Evolutionary conservation across 2,113 vertebrate species (phyloP).

Genomic region (Climacteris rufus): DNA sequence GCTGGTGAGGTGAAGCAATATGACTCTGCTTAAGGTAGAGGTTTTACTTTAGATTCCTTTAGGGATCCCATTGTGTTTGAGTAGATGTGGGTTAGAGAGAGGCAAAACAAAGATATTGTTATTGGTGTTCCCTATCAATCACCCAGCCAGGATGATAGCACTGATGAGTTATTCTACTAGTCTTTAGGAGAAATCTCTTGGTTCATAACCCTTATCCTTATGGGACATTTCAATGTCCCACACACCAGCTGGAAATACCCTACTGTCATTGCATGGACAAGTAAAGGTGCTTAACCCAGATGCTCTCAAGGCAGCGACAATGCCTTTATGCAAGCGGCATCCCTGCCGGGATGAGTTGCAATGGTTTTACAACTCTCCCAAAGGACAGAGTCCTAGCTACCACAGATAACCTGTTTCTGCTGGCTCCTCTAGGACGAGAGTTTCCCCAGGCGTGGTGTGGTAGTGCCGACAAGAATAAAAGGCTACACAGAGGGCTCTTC

Average conservation of each 20-base stretch:
- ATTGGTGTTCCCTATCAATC: background rate
- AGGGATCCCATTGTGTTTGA: background rate
- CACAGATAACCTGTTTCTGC: too few species aligned
- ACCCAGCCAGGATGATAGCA: background rate
- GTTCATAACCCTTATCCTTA: background rate
- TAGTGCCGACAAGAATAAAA: too few species aligned
- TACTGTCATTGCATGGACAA: background rate
- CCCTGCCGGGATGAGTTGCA: too few species aligned
- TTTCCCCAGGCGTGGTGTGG: too few species aligned
- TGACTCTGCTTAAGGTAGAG: background rate
- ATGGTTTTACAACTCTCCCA: too few species aligned
- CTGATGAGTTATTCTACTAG: background rate
- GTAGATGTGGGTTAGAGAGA: background rate
- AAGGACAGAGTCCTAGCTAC: too few species aligned
- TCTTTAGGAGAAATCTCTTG: background rate
- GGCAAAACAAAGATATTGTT: background rate
- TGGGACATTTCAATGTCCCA: background rate
- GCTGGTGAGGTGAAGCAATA: background rate
- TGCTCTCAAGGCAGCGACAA: too few species aligned
- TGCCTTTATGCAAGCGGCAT: too few species aligned
- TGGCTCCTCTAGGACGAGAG: too few species aligned
- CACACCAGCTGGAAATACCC: background rate
- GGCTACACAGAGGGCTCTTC: too few species aligned
- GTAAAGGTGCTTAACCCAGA: too few species aligned
- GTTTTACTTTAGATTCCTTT: background rate